Base-by-base conservation (phyloP, 2,797 vertebrate genomes). In the Coregonus sp. region DNA sequence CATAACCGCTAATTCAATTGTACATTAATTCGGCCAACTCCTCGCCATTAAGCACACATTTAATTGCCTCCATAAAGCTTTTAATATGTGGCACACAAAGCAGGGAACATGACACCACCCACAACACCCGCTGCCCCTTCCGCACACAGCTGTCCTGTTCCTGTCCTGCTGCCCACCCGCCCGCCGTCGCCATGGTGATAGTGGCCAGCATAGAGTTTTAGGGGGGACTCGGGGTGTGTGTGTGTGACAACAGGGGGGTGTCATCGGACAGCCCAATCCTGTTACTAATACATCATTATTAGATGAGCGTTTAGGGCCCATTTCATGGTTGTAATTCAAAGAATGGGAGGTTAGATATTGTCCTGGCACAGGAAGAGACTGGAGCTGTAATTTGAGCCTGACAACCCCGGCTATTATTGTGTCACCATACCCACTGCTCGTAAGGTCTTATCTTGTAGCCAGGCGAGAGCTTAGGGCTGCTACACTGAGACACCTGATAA, bases 1-100 rank as follows among this genome's bases (percentile, higher is more conserved):
- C 96, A 97, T 96, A 98, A 97, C 95, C 91, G 94, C 95, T 97
- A 97, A 98, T 98, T 98, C 96, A 98, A 97, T 97, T 95, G 94
- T 95, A 92, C 93, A 84, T 95, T 96, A 94, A 94, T 96, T 95
- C 95, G 96, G 97, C 96, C 96, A 96, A 95, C 96, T 96, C 95
- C 78, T 94, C 91, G 93, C 95, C 96, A 97, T 98, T 98, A 98
- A 95, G 96, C 95, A 90, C 94, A 93, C 95, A 95, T 97, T 98
- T 98, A 98, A 98, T 98, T 97, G 96, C 96, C 93, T 95, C 95
- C 95, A 96, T 96, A 96, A 97, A 97, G 96, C 95, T 96, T 94
- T 98, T 98, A 97, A 98, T 98, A 98, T 98, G 96, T 96, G 95
- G 94, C 88, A 78, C 95, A 97, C 96, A 96, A 95, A 95, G 83